Percentiles rank a stretch among this genome's conserved stretches.
These are phyloP conservation scores for Manduca sexta DNA, from an alignment of 1,140 invertebrate species.

Conservation along the genomic window DNA sequence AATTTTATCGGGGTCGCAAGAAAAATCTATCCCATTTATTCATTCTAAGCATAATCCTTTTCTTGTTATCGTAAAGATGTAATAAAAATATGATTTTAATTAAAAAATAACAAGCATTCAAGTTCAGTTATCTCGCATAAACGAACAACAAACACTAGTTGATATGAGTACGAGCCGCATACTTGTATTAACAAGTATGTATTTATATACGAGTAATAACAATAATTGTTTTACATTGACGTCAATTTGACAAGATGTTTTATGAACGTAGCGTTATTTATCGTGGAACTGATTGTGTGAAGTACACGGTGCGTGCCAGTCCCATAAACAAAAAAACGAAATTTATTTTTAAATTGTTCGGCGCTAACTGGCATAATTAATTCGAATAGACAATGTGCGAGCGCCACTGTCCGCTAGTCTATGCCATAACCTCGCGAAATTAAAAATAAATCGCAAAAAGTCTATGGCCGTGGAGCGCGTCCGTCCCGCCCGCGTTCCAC, in stretches of 20 bases:
- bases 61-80: no score
- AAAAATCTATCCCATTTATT: no score
- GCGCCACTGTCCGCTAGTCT: neutral
- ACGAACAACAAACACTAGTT: no score
- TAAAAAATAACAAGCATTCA: no score
- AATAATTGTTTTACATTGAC: slow-evolving; percentile 15
- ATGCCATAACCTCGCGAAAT: slow-evolving; percentile 24
- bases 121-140: no score
- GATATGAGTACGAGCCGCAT: no score
- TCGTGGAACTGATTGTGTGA: neutral
- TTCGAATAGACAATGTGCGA: slow-evolving; percentile 2
- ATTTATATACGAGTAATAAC: slow-evolving; percentile 2
- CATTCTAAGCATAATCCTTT: no score
- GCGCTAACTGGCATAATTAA: slow-evolving; percentile 1
- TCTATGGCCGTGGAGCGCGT: slow-evolving; percentile 25
- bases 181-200: no score
- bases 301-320: neutral
- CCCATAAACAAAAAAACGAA: neutral
- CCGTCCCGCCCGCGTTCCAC: slow-evolving; percentile 52
- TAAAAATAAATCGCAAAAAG: slow-evolving; percentile 50
- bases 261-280: slow-evolving; percentile 4
- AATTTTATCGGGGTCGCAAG: no score
- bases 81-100: no score
- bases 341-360: slow-evolving; percentile 8
- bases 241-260: slow-evolving; percentile 16